A percentile compares a stretch with the other conserved stretches of the same genome.
These are phyloP conservation scores for Tachina grossa DNA, from an alignment of 2,888 invertebrate genomes.

Conservation along the genomic window DNA sequence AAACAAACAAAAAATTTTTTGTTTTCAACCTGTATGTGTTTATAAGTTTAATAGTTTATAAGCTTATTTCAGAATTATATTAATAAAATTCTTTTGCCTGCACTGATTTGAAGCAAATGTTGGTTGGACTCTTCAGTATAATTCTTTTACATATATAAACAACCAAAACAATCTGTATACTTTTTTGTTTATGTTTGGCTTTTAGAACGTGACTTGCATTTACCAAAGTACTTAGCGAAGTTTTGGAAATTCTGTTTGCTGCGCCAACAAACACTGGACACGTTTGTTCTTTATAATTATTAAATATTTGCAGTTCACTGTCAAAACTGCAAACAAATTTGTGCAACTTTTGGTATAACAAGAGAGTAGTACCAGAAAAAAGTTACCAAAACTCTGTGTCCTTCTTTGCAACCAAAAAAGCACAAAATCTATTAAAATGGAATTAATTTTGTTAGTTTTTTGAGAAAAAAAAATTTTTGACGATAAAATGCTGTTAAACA, in stretches of 20 bases:
- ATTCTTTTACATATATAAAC: background rate
- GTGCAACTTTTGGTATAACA: background rate
- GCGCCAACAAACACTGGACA: slow-evolving; percentile 24
- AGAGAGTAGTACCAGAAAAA: slow-evolving; percentile 7
- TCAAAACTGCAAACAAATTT: slow-evolving; percentile 11
- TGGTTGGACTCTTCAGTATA: background rate
- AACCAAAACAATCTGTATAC: background rate
- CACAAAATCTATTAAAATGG: slow-evolving; percentile 8
- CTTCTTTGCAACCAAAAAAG: background rate
- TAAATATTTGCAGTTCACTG: slow-evolving; percentile 47
- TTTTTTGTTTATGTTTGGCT: background rate
- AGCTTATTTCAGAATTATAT: no score
- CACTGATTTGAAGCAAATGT: background rate
- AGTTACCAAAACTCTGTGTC: background rate
- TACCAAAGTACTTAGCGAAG: background rate
- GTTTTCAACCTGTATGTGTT: no score
- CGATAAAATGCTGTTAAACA: no score
- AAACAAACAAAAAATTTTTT: no score
- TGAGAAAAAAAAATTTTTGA: no score
- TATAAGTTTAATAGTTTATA: no score
- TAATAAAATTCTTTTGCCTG: no score
- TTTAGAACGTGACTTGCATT: slow-evolving; percentile 62
- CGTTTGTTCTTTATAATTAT: slow-evolving; percentile 32
- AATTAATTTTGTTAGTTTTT: background rate
- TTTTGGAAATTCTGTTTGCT: slow-evolving; percentile 21